Evolutionary conservation across 2,797 vertebrate species (phyloP).

Genomic region (Podargus strigoides): DNA sequence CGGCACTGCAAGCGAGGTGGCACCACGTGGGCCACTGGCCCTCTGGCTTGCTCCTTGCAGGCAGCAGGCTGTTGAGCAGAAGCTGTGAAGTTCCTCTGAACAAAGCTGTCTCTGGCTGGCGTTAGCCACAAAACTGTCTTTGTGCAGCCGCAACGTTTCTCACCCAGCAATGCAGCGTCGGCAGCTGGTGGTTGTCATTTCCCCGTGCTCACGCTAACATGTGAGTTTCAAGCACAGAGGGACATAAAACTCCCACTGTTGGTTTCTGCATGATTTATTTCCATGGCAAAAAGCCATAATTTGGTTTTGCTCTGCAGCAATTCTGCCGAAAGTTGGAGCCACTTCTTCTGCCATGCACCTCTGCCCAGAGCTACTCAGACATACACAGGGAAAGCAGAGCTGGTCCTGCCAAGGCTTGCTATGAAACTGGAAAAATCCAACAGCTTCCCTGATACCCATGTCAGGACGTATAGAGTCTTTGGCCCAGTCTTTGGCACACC

Average conservation of each 20-base stretch:
- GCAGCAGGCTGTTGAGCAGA: background rate
- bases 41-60: background rate
- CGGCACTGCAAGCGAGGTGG: fast-evolving
- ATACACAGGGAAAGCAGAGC: background rate
- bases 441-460: fast-evolving
- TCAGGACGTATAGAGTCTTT: background rate
- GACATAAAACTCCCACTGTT: background rate
- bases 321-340: background rate
- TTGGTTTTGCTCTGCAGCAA: background rate
- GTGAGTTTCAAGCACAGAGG: background rate
- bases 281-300: background rate
- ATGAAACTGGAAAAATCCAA: background rate
- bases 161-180: fast-evolving
- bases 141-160: background rate
- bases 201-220: fast-evolving
- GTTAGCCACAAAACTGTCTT: background rate
- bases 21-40: fast-evolving
- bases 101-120: background rate
- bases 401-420: background rate
- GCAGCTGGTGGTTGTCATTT: fast-evolving
- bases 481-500: background rate
- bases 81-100: background rate
- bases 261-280: background rate
- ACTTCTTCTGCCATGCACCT: background rate
- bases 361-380: background rate